Base-by-base conservation (phyloP, 1,140 invertebrate species). In the Drosophila oshimai region DNA sequence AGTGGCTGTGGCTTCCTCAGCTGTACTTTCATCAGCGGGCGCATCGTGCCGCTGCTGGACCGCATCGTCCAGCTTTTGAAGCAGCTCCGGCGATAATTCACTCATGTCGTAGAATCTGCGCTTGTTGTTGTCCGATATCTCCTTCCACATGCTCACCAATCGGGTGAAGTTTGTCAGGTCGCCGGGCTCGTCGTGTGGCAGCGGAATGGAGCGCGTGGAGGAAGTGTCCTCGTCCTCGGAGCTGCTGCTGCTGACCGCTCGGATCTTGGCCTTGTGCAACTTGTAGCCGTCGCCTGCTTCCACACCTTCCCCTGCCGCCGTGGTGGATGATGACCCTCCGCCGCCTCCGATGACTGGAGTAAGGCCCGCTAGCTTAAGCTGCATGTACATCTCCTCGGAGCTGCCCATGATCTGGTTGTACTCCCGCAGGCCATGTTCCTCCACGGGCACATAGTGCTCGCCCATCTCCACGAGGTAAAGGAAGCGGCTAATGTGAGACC, bases 381-480 rank as follows among this genome's bases (percentile, higher is more conserved):
- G 68, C 45, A 73, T 77, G 10, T 74, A 73, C 72, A 90, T 67
- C 36, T 90, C 88, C 55, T 90, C 84, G 18, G 26, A 70, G 29
- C 86, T 90, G 55, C 74, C 81, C 62, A 80, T 54, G 4, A 89
- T 83, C 39, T 89, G 77, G 51, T 90, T 89, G 34, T 91, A 91
- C 45, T 97, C 95, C 67, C 95, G 94, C 6, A 98, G 95, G 39
- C 97, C 97, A 86, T 94, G 93, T 90, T 98, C 97, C 0, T 96
- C 96, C 54, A 99, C 97, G 12, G 97, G 97, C 47, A 99, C 97
- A 91, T 95, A 98, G 74, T 95, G 96, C 74, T 98, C 97, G 4
- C 97, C 96, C 45, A 98, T 96, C 91, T 97, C 96, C 0, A 99
- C 94, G n/a, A 99, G 93, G 1, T 98, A 92, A 31, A 99, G 97